phyloP scores from a whole-genome alignment of 1,140 invertebrate genomes.

The Aphaenogaster ashmeadi region DNA sequence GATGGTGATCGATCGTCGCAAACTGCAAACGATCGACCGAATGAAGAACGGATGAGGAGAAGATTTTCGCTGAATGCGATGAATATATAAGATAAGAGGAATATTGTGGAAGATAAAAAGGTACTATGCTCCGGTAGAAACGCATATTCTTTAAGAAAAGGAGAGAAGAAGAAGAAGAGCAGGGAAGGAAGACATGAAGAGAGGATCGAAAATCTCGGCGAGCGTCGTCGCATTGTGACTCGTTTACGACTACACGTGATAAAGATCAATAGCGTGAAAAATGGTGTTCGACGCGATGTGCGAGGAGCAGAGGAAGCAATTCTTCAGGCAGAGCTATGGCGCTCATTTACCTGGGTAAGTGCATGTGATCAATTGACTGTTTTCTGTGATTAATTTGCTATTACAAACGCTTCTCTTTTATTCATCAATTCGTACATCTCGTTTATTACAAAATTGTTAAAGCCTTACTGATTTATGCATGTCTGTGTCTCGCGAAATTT shows the following conservation, averaged over 20 bases:
- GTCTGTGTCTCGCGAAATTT: background rate
- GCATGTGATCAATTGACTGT: background rate
- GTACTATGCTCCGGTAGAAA: background rate
- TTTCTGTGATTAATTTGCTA: constrained; percentile 12
- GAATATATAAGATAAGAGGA: background rate
- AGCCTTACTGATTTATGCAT: background rate
- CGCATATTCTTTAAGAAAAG: background rate
- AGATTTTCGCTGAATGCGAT: background rate
- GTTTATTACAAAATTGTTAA: constrained; percentile 14
- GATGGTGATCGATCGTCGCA: constrained; percentile 3
- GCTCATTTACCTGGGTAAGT: constrained; percentile 85
- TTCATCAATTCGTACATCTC: background rate
- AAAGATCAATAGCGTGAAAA: constrained; percentile 55
- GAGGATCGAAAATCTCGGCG: background rate
- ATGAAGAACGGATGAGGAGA: constrained; percentile 25
- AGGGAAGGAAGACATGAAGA: constrained; percentile 17
- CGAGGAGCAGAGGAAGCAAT: constrained; percentile 81
- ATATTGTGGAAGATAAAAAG: background rate
- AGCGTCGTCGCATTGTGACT: constrained; percentile 16
- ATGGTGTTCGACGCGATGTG: constrained; percentile 84
- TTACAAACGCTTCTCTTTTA: background rate
- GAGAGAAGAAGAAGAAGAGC: background rate
- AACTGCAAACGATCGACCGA: background rate
- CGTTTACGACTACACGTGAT: constrained; percentile 4
- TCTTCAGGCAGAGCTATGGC: constrained; percentile 82